phyloP scores from a whole-genome alignment of 2,797 vertebrate genomes.

The Lacerta bilineata region DNA sequence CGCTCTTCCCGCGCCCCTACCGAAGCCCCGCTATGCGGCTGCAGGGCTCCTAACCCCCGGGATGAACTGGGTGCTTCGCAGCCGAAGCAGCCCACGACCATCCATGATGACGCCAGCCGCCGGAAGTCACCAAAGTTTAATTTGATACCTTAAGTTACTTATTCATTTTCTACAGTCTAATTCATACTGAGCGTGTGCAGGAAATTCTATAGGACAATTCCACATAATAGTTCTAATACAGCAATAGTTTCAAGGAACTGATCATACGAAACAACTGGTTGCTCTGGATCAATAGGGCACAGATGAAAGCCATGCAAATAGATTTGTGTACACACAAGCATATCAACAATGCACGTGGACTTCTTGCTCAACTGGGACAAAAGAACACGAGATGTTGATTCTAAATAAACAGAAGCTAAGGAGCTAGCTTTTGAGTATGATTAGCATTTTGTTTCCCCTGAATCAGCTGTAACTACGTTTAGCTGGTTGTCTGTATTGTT shows the following conservation, averaged over 20 bases:
- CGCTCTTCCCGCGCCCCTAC: too few species aligned
- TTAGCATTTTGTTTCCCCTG: background rate
- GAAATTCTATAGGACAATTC: background rate
- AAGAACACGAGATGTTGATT: background rate
- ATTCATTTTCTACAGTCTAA: background rate
- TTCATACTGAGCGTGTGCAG: background rate
- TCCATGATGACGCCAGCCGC: too few species aligned
- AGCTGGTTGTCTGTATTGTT: conserved; percentile 16
- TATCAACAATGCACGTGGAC: background rate
- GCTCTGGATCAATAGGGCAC: background rate
- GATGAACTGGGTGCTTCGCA: too few species aligned
- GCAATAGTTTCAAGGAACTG: background rate
- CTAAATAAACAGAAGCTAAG: background rate
- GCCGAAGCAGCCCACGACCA: too few species aligned
- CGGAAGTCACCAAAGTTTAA: background rate
- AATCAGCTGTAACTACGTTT: conserved; percentile 10
- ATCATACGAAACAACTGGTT: background rate
- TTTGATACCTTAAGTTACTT: background rate
- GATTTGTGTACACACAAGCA: too few species aligned
- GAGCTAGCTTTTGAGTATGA: background rate
- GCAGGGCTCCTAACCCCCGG: too few species aligned
- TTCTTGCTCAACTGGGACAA: background rate
- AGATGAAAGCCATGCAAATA: background rate
- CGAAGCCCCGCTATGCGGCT: too few species aligned
- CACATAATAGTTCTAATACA: background rate